phyloP scores from a whole-genome alignment of 2,888 invertebrate genomes.

The Pycnomerus fuliginosus region DNA sequence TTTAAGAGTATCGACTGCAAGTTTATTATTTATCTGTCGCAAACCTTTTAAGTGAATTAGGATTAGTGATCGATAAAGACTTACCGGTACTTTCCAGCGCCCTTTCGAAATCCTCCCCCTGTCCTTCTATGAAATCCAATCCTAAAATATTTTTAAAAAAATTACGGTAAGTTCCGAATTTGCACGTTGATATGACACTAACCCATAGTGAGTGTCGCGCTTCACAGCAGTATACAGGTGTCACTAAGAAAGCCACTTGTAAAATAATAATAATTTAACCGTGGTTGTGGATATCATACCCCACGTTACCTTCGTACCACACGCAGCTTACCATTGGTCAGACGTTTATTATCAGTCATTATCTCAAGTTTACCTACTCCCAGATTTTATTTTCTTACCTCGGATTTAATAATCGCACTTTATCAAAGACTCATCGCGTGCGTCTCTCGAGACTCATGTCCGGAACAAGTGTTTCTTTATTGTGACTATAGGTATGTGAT shows the following conservation, averaged over 20 bases:
- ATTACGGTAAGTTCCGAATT: constrained; percentile 1
- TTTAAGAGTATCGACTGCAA: constrained; percentile 19
- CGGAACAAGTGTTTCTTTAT: constrained; percentile 13
- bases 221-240: constrained; percentile 17
- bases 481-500: constrained; percentile 8
- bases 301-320: constrained; percentile 41
- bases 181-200: too few relatives aligned
- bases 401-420: too few relatives aligned
- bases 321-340: constrained; percentile 40
- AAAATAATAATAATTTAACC: constrained; percentile 37
- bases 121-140: constrained; percentile 66
- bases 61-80: constrained; percentile 27
- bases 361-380: constrained; percentile 45
- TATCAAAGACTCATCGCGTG: too few relatives aligned
- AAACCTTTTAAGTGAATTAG: background rate
- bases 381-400: constrained; percentile 24
- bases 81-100: constrained; percentile 71
- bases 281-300: constrained; percentile 42
- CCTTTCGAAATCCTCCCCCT: constrained; percentile 72
- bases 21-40: background rate
- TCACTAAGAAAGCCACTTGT: constrained; percentile 30
- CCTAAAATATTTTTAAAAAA: constrained; percentile 7
- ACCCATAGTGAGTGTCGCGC: constrained; percentile 40
- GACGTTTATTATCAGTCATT: constrained; percentile 43
- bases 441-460: background rate